These are phyloP conservation scores for Drosophila mulleri DNA, from an alignment of 2,888 invertebrate genomes.

Conservation along the genomic window DNA sequence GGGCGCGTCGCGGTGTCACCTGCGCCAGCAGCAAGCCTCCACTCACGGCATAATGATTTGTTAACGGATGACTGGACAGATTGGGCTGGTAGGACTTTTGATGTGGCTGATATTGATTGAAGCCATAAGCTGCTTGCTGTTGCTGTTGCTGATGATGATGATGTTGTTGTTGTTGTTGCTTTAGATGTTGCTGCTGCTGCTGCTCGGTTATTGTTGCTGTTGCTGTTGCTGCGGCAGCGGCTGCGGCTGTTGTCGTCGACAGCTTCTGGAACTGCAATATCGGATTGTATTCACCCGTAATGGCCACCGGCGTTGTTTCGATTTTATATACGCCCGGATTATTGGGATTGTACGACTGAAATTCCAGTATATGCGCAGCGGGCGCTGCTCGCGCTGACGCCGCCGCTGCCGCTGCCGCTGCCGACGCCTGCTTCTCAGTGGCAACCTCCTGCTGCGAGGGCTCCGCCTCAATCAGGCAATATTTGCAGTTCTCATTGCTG, in stretches of 20 bases:
- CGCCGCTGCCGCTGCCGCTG: constrained; percentile 6
- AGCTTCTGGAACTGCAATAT: constrained; percentile 83
- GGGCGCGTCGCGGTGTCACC: constrained; percentile 51
- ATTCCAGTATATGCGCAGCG: constrained; percentile 83
- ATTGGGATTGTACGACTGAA: constrained; percentile 85
- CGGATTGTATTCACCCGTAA: constrained; percentile 85
- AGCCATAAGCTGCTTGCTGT: constrained; percentile 30
- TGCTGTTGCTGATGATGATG: constrained; percentile 10
- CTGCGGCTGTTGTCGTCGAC: constrained; percentile 53
- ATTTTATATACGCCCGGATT: constrained; percentile 85
- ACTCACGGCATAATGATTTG: constrained; percentile 60
- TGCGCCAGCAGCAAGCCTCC: constrained; percentile 59
- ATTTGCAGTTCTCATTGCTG: constrained; percentile 83
- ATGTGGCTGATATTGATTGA: constrained; percentile 47
- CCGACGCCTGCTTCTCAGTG: constrained; percentile 21
- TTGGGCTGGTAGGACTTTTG: constrained; percentile 31
- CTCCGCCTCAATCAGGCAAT: constrained; percentile 64
- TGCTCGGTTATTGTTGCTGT: constrained; percentile 62
- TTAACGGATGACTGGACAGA: constrained; percentile 36
- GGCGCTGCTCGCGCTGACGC: constrained; percentile 39
- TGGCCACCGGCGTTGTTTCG: constrained; percentile 85
- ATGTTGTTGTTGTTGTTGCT: constrained; percentile 25
- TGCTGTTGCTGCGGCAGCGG: too few relatives aligned
- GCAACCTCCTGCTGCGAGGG: background rate
- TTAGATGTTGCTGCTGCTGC: constrained; percentile 20